Percentiles rank a stretch among this genome's conserved stretches.
These are phyloP conservation scores for Colletes gigas DNA, from an alignment of 1,140 invertebrate species.

Conservation along the genomic window DNA sequence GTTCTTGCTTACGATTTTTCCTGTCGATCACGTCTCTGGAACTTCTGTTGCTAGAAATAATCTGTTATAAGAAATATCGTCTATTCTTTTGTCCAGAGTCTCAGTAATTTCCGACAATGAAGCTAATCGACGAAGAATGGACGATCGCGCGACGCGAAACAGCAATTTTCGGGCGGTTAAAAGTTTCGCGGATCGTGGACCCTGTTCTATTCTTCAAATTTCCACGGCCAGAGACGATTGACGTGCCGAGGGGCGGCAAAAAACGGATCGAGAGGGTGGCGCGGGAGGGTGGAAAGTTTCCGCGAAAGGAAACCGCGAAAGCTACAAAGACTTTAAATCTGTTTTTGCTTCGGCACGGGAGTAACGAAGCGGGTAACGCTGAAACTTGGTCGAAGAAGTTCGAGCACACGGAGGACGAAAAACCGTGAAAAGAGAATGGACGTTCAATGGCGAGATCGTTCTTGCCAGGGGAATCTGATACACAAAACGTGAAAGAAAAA, in stretches of 20 bases:
- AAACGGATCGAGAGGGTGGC: background rate
- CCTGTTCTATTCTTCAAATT: conserved; percentile 1
- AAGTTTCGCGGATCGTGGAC: conserved; percentile 30
- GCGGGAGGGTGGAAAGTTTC: conserved; percentile 4
- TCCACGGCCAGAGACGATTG: background rate
- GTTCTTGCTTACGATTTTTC: no score
- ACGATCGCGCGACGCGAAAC: background rate
- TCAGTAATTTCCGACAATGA: background rate
- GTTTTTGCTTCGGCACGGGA: conserved; percentile 8
- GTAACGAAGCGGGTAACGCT: conserved; percentile 51
- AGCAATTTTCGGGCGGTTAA: background rate
- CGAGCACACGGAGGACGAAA: conserved; percentile 10
- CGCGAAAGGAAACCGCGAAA: conserved; percentile 9
- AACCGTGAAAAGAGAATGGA: background rate
- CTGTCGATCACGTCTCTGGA: no score
- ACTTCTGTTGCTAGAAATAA: no score
- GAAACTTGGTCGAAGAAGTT: conserved; percentile 40
- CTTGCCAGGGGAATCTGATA: background rate
- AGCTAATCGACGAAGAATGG: background rate
- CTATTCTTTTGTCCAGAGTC: no score
- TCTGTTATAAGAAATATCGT: no score
- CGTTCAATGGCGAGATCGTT: background rate
- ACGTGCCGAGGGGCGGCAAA: background rate
- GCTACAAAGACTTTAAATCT: conserved; percentile 53
- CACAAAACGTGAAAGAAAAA: conserved; percentile 4